Evolutionary conservation across 35 echinoderm and acorn worm genomes (phyloP).

Genomic region (Patiria miniata): DNA sequence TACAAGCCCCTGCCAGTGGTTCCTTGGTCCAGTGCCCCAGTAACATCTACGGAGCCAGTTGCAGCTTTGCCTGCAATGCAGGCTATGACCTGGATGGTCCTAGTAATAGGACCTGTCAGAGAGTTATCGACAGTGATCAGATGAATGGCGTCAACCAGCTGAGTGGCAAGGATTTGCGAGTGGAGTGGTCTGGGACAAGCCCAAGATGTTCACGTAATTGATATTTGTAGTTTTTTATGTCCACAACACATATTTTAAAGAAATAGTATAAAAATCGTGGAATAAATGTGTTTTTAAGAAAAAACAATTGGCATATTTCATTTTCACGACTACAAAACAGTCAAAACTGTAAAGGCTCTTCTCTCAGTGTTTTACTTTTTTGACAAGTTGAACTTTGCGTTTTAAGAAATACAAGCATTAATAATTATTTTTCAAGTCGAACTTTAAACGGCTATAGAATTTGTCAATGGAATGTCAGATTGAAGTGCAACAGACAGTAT

Average conservation of each 20-base stretch:
- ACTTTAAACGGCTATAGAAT: too few relatives aligned
- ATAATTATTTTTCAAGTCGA: too few relatives aligned
- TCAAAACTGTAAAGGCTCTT: too few relatives aligned
- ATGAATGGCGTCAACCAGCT: constrained; percentile 17
- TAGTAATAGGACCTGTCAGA: constrained; percentile 30
- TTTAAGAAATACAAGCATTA: too few relatives aligned
- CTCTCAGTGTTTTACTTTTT: too few relatives aligned
- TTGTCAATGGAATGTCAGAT: too few relatives aligned
- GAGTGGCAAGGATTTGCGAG: not conserved
- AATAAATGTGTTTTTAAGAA: too few relatives aligned
- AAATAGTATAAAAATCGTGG: not conserved
- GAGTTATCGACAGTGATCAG: not conserved
- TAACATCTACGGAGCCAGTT: constrained; percentile 46
- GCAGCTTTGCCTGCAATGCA: constrained; percentile 45
- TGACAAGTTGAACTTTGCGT: too few relatives aligned
- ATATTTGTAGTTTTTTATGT: too few relatives aligned
- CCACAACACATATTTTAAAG: not conserved
- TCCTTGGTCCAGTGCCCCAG: constrained; percentile 32
- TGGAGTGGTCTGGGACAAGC: constrained; percentile 11
- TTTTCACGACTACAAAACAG: too few relatives aligned
- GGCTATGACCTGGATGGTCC: constrained; percentile 38
- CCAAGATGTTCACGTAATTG: constrained; percentile 22
- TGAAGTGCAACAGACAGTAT: too few relatives aligned
- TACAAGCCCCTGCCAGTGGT: constrained; percentile 54
- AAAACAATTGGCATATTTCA: too few relatives aligned